Conservation (phyloP, 2,113 vertebrate species). For the Spea multiplicata region DNA sequence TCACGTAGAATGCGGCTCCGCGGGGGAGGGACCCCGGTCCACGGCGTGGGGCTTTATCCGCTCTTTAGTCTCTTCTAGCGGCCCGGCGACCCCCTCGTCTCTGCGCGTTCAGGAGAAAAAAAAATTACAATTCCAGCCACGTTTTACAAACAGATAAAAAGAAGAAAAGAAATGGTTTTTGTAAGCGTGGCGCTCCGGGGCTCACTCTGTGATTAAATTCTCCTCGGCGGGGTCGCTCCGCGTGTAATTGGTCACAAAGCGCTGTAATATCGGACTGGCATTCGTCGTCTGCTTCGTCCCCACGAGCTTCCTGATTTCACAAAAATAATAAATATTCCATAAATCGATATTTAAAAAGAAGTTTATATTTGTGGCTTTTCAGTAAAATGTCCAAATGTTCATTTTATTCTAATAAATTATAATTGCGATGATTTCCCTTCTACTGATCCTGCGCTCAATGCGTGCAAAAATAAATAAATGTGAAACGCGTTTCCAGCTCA, state of each 20-base stretch:
- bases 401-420: too few relatives aligned
- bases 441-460: too few relatives aligned
- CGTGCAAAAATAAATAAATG: too few relatives aligned
- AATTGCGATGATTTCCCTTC: too few relatives aligned
- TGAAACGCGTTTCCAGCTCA: conserved; percentile 51
- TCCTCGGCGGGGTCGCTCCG: conserved; percentile 80
- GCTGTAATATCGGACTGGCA: conserved; percentile 79
- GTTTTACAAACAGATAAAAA: too few relatives aligned
- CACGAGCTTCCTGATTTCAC: conserved; percentile 50
- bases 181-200: conserved; percentile 5
- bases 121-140: too few relatives aligned
- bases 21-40: conserved; percentile 62
- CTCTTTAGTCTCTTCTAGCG: conserved; percentile 55
- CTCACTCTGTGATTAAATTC: conserved; percentile 77
- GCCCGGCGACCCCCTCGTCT: conserved; percentile 58
- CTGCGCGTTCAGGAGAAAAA: conserved; percentile 55
- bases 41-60: conserved; percentile 69
- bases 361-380: too few relatives aligned
- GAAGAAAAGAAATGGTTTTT: too few relatives aligned
- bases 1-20: conserved; percentile 59
- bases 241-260: conserved; percentile 82
- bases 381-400: too few relatives aligned
- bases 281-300: conserved; percentile 71
- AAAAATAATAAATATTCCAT: too few relatives aligned
- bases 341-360: too few relatives aligned